A percentile compares a stretch with the other conserved stretches of the same genome.
Evolutionary conservation across 2,888 invertebrate species (phyloP).

Genomic region (Autographa pulchrina): DNA sequence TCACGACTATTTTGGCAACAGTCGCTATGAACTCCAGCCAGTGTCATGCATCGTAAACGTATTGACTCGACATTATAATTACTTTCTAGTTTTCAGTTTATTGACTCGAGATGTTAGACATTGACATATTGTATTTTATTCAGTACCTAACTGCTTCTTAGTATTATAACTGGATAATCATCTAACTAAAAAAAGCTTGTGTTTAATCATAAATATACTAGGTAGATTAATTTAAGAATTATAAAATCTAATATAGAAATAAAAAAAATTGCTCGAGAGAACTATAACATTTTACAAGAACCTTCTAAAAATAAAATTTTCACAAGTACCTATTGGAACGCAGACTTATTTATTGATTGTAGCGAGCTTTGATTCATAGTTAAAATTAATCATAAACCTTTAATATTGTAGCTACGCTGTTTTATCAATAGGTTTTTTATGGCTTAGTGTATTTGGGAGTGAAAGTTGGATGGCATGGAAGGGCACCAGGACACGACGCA

Average conservation of each 20-base stretch:
- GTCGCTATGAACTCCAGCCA: constrained; percentile 70
- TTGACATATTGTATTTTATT: background rate
- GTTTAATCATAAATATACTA: background rate
- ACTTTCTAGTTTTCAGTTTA: constrained; percentile 30
- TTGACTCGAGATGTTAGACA: background rate
- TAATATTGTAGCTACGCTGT: constrained; percentile 15
- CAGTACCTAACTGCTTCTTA: too few species aligned
- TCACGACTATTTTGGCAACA: constrained; percentile 81
- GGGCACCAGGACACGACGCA: constrained; percentile 83
- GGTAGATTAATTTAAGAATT: constrained; percentile 5
- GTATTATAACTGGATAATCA: background rate
- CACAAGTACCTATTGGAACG: too few species aligned
- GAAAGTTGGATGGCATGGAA: constrained; percentile 83
- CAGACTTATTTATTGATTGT: background rate
- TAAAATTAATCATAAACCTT: background rate
- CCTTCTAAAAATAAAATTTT: too few species aligned
- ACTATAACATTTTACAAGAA: too few species aligned
- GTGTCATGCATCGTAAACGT: constrained; percentile 35
- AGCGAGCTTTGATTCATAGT: background rate
- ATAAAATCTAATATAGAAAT: background rate
- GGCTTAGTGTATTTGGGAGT: constrained; percentile 73
- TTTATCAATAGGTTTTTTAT: constrained; percentile 62
- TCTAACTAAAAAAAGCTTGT: background rate
- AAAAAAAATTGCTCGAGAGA: too few species aligned
- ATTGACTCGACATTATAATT: constrained; percentile 39